Evolutionary conservation across 1,140 invertebrate genomes (phyloP).

Genomic region (Hirudo medicinalis): DNA sequence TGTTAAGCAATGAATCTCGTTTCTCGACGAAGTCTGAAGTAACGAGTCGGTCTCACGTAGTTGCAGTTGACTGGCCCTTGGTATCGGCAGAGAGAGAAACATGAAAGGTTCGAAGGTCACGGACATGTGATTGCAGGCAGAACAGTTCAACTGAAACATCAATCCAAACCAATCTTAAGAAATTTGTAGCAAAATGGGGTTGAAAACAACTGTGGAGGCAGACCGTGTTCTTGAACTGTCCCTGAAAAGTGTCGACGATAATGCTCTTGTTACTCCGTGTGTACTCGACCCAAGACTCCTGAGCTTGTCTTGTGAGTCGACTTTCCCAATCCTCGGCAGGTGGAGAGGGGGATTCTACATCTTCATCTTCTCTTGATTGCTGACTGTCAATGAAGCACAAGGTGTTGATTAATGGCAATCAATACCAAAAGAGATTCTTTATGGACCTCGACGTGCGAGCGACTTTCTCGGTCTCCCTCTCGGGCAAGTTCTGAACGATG

Average conservation of each 20-base stretch:
- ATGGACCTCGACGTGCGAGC: not conserved
- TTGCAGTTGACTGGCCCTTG: conserved; percentile 54
- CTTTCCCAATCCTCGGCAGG: conserved; percentile 2
- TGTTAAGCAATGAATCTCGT: too few relatives aligned
- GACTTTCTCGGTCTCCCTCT: not conserved
- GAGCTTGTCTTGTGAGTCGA: conserved; percentile 36
- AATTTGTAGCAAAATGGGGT: not conserved
- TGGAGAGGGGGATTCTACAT: not conserved
- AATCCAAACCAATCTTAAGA: not conserved
- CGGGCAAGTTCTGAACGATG: conserved; percentile 21
- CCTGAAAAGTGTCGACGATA: conserved; percentile 58
- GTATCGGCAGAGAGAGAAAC: conserved; percentile 58
- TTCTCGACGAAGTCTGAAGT: not conserved
- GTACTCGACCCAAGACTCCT: conserved; percentile 53
- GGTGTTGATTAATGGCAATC: too few relatives aligned
- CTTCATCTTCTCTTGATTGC: not conserved
- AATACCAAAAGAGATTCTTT: not conserved
- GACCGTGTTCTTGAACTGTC: conserved; percentile 59
- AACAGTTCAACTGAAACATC: conserved; percentile 50
- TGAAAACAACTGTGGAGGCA: conserved; percentile 26
- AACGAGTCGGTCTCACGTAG: conserved; percentile 39
- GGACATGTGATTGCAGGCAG: conserved; percentile 53
- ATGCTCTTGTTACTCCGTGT: conserved; percentile 50
- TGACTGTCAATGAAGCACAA: too few relatives aligned
- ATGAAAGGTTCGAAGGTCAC: conserved; percentile 62